phyloP scores from a whole-genome alignment of 92 coral and sea anemone species.

The Zoanthus sansibaricus region DNA sequence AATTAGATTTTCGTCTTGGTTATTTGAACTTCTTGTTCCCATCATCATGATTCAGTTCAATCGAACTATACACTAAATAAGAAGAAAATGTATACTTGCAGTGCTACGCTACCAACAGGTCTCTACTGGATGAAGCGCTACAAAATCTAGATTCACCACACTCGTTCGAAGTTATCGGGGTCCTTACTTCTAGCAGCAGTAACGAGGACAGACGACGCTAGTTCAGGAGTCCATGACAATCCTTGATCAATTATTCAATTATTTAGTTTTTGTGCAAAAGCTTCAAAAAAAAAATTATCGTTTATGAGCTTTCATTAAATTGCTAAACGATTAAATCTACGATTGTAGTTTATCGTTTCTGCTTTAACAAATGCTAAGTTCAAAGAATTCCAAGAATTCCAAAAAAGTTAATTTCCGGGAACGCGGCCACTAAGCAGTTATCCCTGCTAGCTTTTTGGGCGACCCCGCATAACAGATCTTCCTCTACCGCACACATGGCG shows the following conservation, averaged over 20 bases:
- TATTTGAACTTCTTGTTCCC: conserved; percentile 19
- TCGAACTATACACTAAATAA: too few relatives aligned
- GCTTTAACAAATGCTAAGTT: too few relatives aligned
- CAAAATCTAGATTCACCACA: not conserved
- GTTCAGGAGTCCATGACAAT: not conserved
- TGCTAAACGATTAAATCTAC: too few relatives aligned
- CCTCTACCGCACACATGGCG: conserved; percentile 97
- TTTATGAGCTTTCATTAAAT: too few relatives aligned
- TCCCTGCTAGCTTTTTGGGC: conserved; percentile 38
- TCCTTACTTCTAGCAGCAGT: too few relatives aligned
- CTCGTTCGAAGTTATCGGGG: too few relatives aligned
- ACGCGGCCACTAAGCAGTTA: conserved; percentile 22
- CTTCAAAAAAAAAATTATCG: not conserved
- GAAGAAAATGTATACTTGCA: too few relatives aligned
- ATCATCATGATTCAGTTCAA: not conserved
- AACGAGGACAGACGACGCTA: too few relatives aligned
- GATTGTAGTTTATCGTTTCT: too few relatives aligned
- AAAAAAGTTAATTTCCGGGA: too few relatives aligned
- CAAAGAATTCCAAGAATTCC: too few relatives aligned
- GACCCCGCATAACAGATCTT: conserved; percentile 76
- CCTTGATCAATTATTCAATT: not conserved
- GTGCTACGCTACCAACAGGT: too few relatives aligned
- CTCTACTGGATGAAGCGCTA: not conserved
- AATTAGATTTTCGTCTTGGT: not conserved
- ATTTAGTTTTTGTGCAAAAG: not conserved